Evolutionary conservation across 2,797 vertebrate species (phyloP), one percentile per base, ranked within the genome.

Genomic region (Megaceryle alcyon): DNA sequence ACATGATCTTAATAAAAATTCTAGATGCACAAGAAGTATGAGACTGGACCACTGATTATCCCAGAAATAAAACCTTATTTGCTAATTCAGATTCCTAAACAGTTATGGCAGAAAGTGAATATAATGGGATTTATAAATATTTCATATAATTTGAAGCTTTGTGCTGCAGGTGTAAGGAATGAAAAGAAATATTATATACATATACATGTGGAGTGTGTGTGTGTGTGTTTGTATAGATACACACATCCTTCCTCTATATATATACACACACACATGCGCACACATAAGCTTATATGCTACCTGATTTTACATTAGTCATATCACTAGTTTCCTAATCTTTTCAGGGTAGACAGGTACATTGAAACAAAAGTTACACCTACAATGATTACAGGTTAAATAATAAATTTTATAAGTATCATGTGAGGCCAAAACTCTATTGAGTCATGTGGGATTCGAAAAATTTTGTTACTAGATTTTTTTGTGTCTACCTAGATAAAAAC

Each of bases 201-300:
- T 14, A 33, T 4, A 37, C 10, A 53, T 21, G 12, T 12, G 26
- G 26, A 14, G 46, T 46, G 12, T 46, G 46, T 7, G 4, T 79
- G 3, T 23, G 14, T 43, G 6, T 18, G 11, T 49, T 17, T 41
- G 22, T 11, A 28, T 22, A 28, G 11, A 46, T 25, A 46, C 31
- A 66, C 22, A 46, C 64, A n/a, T 23, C 15, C 4, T 6, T 12
- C 19, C 51, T 29, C 8, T 6, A n/a, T 11, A n/a, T 16, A 17
- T 4, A 23, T 1, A 14, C 1, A 41, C 14, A 17, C 3, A 23
- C 1, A 14, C 1, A 41, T 4, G 37, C 2, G 26, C 5, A 15
- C 4, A 19, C 15, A 35, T 1, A 14, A 1, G 2, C 33, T 64
- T 56, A 13, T 12, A 39, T 28, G 31, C 14, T 19, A 33, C 26